Percentiles rank a stretch among this genome's conserved stretches.
Evolutionary conservation across 2,797 vertebrate species (phyloP).

Genomic region (Schizothorax lantsangensis): DNA sequence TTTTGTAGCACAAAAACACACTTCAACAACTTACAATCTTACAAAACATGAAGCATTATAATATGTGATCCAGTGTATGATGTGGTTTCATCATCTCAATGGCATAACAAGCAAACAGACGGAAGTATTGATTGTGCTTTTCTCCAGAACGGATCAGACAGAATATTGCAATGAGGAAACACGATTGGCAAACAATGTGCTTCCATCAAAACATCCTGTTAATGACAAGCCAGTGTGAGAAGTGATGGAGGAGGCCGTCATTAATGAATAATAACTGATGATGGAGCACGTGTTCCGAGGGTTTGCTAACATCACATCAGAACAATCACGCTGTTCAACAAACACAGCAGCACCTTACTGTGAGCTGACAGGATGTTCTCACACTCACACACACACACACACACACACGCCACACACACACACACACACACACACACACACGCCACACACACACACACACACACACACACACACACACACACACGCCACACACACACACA

Average conservation of each 20-base stretch:
- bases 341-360: neutral
- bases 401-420: neutral
- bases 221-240: slow-evolving; percentile 32
- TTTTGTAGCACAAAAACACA: neutral
- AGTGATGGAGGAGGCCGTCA: neutral
- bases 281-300: neutral
- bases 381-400: neutral
- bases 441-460: no score
- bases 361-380: neutral
- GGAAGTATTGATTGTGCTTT: slow-evolving; percentile 1
- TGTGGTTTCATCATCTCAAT: neutral
- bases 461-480: neutral
- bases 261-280: slow-evolving; percentile 33
- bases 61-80: neutral
- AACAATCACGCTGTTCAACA: slow-evolving; percentile 1
- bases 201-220: slow-evolving; percentile 49
- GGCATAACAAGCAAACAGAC: neutral
- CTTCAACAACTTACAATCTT: neutral
- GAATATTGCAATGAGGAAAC: slow-evolving; percentile 15
- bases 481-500: neutral
- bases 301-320: neutral
- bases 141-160: slow-evolving; percentile 23
- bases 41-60: neutral
- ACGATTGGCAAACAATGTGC: slow-evolving; percentile 26
- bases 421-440: no score